Evolutionary conservation across 2,888 invertebrate species (phyloP).

Genomic region (Epiperipatus broadwayi): DNA sequence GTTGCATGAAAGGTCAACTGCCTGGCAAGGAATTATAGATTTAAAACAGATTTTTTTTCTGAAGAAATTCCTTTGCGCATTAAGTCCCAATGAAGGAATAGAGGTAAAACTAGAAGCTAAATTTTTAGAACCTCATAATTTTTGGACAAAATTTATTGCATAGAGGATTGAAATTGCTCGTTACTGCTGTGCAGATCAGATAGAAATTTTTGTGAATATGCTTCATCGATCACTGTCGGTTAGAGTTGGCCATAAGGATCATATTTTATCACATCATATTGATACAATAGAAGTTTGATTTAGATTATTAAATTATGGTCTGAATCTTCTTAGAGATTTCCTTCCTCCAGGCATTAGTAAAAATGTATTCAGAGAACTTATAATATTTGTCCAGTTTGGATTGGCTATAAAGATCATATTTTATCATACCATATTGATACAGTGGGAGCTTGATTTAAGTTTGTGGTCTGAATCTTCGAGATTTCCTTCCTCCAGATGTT

Average conservation of each 20-base stretch:
- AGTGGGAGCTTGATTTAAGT: too few relatives aligned
- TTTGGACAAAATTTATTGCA: constrained; percentile 38
- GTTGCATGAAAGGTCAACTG: constrained; percentile 73
- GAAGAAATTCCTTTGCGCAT: too few relatives aligned
- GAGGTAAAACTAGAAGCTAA: too few relatives aligned
- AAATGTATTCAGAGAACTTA: too few relatives aligned
- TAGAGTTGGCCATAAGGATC: constrained; percentile 41
- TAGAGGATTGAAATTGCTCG: constrained; percentile 76
- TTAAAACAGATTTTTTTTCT: too few relatives aligned
- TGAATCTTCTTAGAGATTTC: constrained; percentile 67
- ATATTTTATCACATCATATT: constrained; percentile 44
- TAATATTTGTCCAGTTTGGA: too few relatives aligned
- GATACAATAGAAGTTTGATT: constrained; percentile 80
- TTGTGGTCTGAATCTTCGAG: too few relatives aligned
- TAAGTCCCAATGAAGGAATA: too few relatives aligned
- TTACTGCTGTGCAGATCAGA: constrained; percentile 85
- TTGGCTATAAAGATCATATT: too few relatives aligned
- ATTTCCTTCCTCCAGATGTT: constrained; percentile 48
- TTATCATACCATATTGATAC: too few relatives aligned
- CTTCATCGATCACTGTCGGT: constrained; percentile 77
- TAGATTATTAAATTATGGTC: constrained; percentile 68
- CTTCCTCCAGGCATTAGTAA: too few relatives aligned
- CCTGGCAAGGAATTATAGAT: constrained; percentile 83
- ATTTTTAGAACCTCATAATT: too few relatives aligned
- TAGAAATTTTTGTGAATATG: constrained; percentile 78